A percentile compares a stretch with the other conserved stretches of the same genome.
Evolutionary conservation across 2,888 invertebrate species (phyloP).

Genomic region (Lysandra bellargus): DNA sequence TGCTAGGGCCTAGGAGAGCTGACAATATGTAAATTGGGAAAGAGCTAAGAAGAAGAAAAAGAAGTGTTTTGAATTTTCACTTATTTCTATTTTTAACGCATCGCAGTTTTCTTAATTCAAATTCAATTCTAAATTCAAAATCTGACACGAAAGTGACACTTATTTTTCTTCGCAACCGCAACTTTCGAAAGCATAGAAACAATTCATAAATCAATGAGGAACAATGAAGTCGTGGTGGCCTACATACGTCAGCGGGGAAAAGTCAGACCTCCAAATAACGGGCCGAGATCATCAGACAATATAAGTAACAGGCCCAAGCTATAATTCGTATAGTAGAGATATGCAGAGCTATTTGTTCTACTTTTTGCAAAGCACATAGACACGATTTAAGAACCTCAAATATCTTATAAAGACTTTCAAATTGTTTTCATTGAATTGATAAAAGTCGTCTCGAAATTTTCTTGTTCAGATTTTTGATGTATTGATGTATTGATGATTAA

Average conservation of each 20-base stretch:
- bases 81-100: too few species aligned
- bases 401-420: neutral
- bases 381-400: neutral
- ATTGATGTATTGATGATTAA: neutral
- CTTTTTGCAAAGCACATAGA: neutral
- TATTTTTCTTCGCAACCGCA: slow-evolving; percentile 7
- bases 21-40: too few species aligned
- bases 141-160: neutral
- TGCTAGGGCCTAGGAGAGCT: too few species aligned
- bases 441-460: neutral
- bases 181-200: slow-evolving; percentile 35
- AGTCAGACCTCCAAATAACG: slow-evolving; percentile 57
- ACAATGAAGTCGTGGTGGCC: slow-evolving; percentile 67
- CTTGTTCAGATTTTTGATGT: neutral
- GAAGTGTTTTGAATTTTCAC: too few species aligned
- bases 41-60: too few species aligned
- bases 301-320: neutral
- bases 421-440: neutral
- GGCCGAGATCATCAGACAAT: slow-evolving; percentile 44
- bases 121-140: neutral
- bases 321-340: neutral
- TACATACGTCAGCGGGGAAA: slow-evolving; percentile 57
- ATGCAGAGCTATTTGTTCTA: slow-evolving; percentile 3
- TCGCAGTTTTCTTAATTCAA: too few species aligned
- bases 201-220: slow-evolving; percentile 54